Base-by-base conservation (phyloP, 2,888 invertebrate species). In the Ernsta delagoae region DNA sequence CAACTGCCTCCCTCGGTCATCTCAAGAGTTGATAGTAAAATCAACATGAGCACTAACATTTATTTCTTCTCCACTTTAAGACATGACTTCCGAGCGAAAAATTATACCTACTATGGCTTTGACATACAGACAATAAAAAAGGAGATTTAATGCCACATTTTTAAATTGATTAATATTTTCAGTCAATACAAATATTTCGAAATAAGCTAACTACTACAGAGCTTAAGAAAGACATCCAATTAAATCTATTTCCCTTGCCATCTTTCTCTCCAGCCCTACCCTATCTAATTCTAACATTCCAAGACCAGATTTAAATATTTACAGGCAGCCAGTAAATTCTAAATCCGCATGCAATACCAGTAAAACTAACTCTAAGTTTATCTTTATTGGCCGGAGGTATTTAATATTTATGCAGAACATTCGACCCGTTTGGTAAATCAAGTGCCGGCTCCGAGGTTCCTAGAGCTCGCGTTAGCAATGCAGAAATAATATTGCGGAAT, bases 321-420 rank as follows among this genome's bases (percentile, higher is more conserved):
- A 65, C 59, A 59, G 43, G 57, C 48, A 39, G 36, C 31, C 3
- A 62, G 16, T 70, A 61, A 50, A 62, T 68, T 67, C 48, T 12
- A 50, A 68, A 50, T 68, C 57, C n/a, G 48, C 57, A 59, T 68
- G 57, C 62, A 50, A n/a, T 67, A 11, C 41, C 41, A 31, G 64
- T 53, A 50, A 63, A 64, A 45, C 43, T 62, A 16, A 62, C 63
- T 39, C 60, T 65, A 70, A 73, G 70, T 74, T 74, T 73, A 73
- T 72, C 70, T 71, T 72, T 73, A 77, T 77, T 72, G 74, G 74
- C 75, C 72, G 71, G 61, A 73, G 54, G 70, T 70, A 71, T 73
- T 34, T 66, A 74, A 73, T 76, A 75, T 77, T 76, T 75, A 77
- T 74, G 62, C 72, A 65, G 71, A 71, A 54, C 70, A 73, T 72